Conservation (phyloP, 1,140 invertebrate species). For the Teleopsis dalmanni region DNA sequence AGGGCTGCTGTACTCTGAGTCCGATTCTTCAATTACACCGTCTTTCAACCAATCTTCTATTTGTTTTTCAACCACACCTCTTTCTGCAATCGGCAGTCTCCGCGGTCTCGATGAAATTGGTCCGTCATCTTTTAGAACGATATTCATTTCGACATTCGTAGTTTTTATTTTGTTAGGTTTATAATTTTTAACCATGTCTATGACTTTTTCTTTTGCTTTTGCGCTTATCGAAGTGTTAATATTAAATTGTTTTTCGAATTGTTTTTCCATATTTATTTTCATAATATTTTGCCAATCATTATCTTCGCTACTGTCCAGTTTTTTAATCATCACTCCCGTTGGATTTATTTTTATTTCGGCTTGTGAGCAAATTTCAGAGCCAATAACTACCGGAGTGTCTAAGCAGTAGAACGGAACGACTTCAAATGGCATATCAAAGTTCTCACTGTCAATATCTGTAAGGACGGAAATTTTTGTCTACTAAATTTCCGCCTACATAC, state of each 20-base stretch:
- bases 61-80: too few species aligned
- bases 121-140: conserved; percentile 17
- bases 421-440: neutral
- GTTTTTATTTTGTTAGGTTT: conserved; percentile 49
- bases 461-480: too few species aligned
- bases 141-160: too few species aligned
- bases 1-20: conserved; percentile 18
- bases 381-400: too few species aligned
- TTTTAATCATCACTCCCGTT: neutral
- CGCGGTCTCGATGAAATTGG: conserved; percentile 16
- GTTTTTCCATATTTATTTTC: neutral
- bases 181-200: too few species aligned
- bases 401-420: neutral
- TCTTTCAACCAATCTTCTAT: conserved; percentile 22
- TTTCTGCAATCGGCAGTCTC: conserved; percentile 17
- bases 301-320: neutral
- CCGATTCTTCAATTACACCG: conserved; percentile 18
- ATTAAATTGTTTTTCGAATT: too few species aligned
- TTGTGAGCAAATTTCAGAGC: neutral
- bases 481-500: too few species aligned
- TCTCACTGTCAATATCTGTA: conserved; percentile 1
- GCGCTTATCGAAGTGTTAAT: conserved; percentile 2
- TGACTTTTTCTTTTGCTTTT: conserved; percentile 17
- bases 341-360: neutral
- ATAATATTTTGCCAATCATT: conserved; percentile 12